phyloP scores from a whole-genome alignment of 2,797 vertebrate genomes.

The Poecile montanus region DNA sequence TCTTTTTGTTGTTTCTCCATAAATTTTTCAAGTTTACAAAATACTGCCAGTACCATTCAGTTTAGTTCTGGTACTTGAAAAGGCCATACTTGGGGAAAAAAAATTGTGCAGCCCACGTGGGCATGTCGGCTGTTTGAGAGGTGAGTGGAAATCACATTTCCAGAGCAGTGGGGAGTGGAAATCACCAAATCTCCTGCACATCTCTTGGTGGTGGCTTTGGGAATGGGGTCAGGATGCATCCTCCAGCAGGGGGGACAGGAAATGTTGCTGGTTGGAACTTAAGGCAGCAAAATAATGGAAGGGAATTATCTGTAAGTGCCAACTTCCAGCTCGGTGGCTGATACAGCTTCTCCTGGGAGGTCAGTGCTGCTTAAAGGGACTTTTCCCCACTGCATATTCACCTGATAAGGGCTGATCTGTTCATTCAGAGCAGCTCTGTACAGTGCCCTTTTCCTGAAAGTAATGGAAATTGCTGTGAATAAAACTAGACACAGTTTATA shows the following conservation, averaged over 20 bases:
- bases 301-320: neutral
- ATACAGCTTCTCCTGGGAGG: neutral
- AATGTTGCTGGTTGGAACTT: neutral
- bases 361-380: neutral
- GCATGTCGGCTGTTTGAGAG: neutral
- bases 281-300: neutral
- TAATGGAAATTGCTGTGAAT: neutral
- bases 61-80: neutral
- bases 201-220: neutral
- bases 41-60: neutral
- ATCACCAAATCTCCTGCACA: neutral
- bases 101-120: too few relatives aligned
- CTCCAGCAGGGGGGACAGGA: neutral
- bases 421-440: neutral
- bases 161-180: neutral
- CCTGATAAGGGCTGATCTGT: neutral
- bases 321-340: neutral
- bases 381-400: neutral
- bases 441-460: neutral
- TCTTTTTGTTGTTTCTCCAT: neutral
- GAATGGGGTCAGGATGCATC: fast-evolving
- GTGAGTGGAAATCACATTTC: fast-evolving
- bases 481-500: neutral
- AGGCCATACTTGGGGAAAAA: neutral
- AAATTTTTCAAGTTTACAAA: neutral